Evolutionary conservation across 2,888 invertebrate species (phyloP).

Genomic region (Pseudococcus viburni): DNA sequence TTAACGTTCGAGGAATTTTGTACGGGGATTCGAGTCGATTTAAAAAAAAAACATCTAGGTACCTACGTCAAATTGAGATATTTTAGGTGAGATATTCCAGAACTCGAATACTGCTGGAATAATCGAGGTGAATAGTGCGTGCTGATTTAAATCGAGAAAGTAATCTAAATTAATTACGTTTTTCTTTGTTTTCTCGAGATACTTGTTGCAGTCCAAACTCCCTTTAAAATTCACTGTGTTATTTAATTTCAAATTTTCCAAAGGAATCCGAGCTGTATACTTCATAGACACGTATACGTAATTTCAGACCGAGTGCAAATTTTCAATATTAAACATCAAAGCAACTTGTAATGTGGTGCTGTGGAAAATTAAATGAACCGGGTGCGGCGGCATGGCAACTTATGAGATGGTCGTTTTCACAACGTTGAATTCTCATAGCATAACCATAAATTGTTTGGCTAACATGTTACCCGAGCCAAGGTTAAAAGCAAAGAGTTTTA

Average conservation of each 20-base stretch:
- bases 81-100: background rate
- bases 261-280: background rate
- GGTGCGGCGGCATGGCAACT: slow-evolving; percentile 26
- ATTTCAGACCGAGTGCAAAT: background rate
- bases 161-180: background rate
- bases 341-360: background rate
- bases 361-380: slow-evolving; percentile 20
- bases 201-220: slow-evolving; percentile 3
- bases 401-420: slow-evolving; percentile 37
- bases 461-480: slow-evolving; percentile 26
- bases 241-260: slow-evolving; percentile 8
- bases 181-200: background rate
- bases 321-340: slow-evolving; percentile 34
- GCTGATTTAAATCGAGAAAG: background rate
- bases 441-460: slow-evolving; percentile 36
- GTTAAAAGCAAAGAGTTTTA: slow-evolving; percentile 13
- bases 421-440: slow-evolving; percentile 24
- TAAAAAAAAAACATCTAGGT: background rate
- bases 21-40: background rate
- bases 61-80: background rate
- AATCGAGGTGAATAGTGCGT: no score
- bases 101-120: background rate
- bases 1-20: background rate
- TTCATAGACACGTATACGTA: background rate
- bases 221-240: slow-evolving; percentile 17